These are phyloP conservation scores for Phania funesta DNA, from an alignment of 2,888 invertebrate genomes.

Conservation along the genomic window DNA sequence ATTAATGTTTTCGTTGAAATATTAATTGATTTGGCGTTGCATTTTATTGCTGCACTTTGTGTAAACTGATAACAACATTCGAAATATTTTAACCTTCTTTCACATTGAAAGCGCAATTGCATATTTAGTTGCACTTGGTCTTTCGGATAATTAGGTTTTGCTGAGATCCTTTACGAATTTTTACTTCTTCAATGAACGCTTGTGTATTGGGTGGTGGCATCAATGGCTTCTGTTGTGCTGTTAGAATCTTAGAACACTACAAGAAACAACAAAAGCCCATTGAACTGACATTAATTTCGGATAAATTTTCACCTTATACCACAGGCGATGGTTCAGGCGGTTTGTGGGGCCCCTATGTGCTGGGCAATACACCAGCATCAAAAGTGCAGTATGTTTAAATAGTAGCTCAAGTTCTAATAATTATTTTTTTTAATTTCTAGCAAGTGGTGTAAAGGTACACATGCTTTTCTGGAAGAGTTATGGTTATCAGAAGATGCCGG, in stretches of 20 bases:
- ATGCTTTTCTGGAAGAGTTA: slow-evolving; percentile 82
- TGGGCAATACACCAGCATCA: slow-evolving; percentile 82
- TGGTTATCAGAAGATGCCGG: slow-evolving; percentile 83
- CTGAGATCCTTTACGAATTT: background rate
- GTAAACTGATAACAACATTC: slow-evolving; percentile 16
- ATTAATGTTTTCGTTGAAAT: background rate
- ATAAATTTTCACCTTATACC: slow-evolving; percentile 86
- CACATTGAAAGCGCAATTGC: background rate
- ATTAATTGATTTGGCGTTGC: background rate
- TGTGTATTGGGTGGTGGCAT: slow-evolving; percentile 88
- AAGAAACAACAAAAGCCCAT: slow-evolving; percentile 77
- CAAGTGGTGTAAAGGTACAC: slow-evolving; percentile 85
- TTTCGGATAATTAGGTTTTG: background rate
- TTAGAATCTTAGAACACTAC: slow-evolving; percentile 83
- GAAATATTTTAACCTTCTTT: background rate
- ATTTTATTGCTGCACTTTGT: slow-evolving; percentile 5
- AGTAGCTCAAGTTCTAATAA: background rate
- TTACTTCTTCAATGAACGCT: slow-evolving; percentile 62
- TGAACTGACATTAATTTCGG: slow-evolving; percentile 84
- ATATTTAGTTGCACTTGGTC: slow-evolving; percentile 29
- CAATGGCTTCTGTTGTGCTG: slow-evolving; percentile 86
- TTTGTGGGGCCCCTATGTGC: slow-evolving; percentile 86
- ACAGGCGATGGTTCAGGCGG: slow-evolving; percentile 90
- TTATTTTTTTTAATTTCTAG: slow-evolving; percentile 78
- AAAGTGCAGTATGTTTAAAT: slow-evolving; percentile 81